These are phyloP conservation scores for Epizoanthus stellaris DNA, from an alignment of 92 coral and sea anemone species.

Conservation along the genomic window DNA sequence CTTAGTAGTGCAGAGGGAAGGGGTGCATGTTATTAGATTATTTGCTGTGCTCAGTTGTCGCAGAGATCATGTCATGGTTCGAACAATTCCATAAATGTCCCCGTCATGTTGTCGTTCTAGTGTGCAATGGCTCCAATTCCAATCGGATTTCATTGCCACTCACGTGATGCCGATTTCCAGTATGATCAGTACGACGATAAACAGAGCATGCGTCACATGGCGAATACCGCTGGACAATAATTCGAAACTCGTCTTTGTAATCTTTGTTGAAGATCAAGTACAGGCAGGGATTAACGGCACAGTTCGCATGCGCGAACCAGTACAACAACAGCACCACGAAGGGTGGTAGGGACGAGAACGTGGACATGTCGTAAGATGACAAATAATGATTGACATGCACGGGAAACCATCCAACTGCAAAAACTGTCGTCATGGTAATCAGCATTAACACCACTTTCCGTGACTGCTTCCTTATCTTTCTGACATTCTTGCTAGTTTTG, in stretches of 20 bases:
- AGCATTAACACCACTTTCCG: conserved; percentile 30
- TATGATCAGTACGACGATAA: not conserved
- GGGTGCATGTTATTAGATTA: not conserved
- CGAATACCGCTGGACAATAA: not conserved
- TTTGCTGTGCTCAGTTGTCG: not conserved
- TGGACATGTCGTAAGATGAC: not conserved
- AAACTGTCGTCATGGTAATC: conserved; percentile 32
- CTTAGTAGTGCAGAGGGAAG: no score
- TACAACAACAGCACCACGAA: not conserved
- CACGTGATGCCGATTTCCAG: not conserved
- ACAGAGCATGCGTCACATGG: not conserved
- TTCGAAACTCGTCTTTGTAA: conserved; percentile 33
- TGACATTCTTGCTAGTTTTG: conserved; percentile 20
- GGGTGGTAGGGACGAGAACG: not conserved
- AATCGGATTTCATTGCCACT: not conserved
- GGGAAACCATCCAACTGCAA: conserved; percentile 48
- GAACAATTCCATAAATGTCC: not conserved
- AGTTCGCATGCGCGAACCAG: conserved; percentile 42
- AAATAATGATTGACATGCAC: conserved; percentile 37
- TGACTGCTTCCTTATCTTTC: conserved; percentile 28
- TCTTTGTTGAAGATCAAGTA: conserved; percentile 37
- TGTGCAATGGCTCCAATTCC: not conserved
- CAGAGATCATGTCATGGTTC: not conserved
- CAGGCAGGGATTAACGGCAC: conserved; percentile 32
- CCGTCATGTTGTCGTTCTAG: conserved; percentile 1